Evolutionary conservation across 2,888 invertebrate genomes (phyloP), one percentile per base, ranked within the genome.

Genomic region (Cylindroiulus punctatus): DNA sequence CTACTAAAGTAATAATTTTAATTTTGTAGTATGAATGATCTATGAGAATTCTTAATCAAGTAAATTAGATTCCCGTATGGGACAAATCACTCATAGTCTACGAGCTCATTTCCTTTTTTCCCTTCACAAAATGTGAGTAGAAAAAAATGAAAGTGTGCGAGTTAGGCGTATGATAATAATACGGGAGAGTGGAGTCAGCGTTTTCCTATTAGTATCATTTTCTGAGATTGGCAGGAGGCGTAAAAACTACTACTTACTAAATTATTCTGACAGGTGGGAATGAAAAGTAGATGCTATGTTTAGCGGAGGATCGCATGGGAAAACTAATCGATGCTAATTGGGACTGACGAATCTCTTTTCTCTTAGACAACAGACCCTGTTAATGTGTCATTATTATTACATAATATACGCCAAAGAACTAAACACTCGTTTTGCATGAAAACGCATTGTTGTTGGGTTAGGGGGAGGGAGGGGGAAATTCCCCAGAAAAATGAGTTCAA

Each of bases 171-270:
- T 44, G 14, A 65, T 65, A 65, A 65, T 65, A 57, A 8, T 17
- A 22, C 57, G n/a, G 14, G 32, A 82, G 42, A 82, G 36, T 17
- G 32, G 47, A 84, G 44, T 42, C 84, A 84, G 44, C 42, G 42
- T 30, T 44, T 84, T 47, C 30, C 84, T 42, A 42, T 40, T 84
- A 44, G 42, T 84, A 44, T 84, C 84, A 47, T 84, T 84, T 84
- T 84, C 44, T 19, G 22, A 44, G 84, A 84, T 84, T 84, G 84
- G 44, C 84, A 84, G 84, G 47, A 84, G 47, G 47, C 47, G 84
- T 84, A 84, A 84, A 84, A 84, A 44, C 42, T n/a, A n/a, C 84
- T 44, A 84, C 84, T 84, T 84, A 84, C 84, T 84, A 84, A 84
- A 84, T 84, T 84, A 84, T 84, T 84, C 84, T 84, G 44, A 30